Base-by-base conservation (phyloP, 1,140 invertebrate genomes). In the Saccostrea cuccullata region DNA sequence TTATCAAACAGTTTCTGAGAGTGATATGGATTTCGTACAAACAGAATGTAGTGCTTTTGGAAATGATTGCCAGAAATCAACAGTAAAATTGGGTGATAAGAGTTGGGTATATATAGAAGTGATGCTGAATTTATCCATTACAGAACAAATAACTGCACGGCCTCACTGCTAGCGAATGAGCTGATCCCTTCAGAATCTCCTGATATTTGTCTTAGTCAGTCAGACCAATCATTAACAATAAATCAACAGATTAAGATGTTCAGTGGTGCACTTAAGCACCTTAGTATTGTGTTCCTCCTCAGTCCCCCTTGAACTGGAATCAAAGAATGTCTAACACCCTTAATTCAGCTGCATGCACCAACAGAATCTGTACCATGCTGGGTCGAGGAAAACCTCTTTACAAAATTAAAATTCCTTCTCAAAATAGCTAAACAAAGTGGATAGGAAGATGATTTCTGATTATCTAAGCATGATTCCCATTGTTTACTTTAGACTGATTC, bases 341-440 rank as follows among this genome's bases (percentile, higher is more conserved):
- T 60, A 13, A 64, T 15, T 20, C 17, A n/a, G 5, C 17, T 64
- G 6, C 12, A 60, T 13, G 58, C 58, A 60, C 17, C 58, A 64
- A 17, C 58, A 64, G 58, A 0, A 20, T 64, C 15, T 1, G 17
- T 20, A 8, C 17, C 58, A 20, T 20, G 58, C 26, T 77, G 30
- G 1, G 23, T 77, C 13, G 6, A 77, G 26, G 70, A 36, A 77
- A 77, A 36, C 23, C 67, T 77, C 70, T 77, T 77, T 26, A 30
- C 26, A 30, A 17, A 77, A 77, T 77, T 77, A 77, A 77, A 77
- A 77, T 77, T 77, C 70, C 70, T 36, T 77, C 70, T 26, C 23
- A 77, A 77, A 77, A 77, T 77, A 77, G 13, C 70, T 30, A 23
- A 30, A 77, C 70, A 77, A 77, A 77, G 70, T 17, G 70, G 70